phyloP scores from a whole-genome alignment of 2,888 invertebrate genomes.

The Mythimna ferrago region DNA sequence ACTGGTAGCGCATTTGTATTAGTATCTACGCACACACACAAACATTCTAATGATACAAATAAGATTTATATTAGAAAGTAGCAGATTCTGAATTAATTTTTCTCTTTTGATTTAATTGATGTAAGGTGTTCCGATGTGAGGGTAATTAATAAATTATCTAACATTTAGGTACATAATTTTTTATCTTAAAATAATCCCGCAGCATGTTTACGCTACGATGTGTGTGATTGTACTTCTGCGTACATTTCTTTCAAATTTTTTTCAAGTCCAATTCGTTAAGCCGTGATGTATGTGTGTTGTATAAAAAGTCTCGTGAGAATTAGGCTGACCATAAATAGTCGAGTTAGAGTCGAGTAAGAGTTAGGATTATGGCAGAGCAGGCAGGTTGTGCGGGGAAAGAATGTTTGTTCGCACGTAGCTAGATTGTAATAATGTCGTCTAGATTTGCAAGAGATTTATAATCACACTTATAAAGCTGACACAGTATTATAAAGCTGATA shows the following conservation, averaged over 20 bases:
- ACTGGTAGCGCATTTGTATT: too few relatives aligned
- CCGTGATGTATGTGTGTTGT: slow-evolving; percentile 53
- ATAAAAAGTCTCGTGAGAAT: slow-evolving; percentile 60
- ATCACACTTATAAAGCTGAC: too few relatives aligned
- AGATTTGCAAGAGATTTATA: slow-evolving; percentile 1
- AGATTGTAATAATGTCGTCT: slow-evolving; percentile 9
- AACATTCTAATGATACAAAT: too few relatives aligned
- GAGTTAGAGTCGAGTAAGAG: slow-evolving; percentile 27
- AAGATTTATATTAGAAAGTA: too few relatives aligned
- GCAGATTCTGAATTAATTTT: too few relatives aligned
- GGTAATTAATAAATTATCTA: too few relatives aligned
- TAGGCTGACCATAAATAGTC: slow-evolving; percentile 53
- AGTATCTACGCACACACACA: too few relatives aligned
- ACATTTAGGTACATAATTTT: too few relatives aligned
- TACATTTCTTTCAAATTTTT: neutral
- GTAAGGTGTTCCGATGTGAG: too few relatives aligned
- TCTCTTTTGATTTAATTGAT: too few relatives aligned
- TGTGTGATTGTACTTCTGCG: slow-evolving; percentile 22
- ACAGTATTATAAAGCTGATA: too few relatives aligned
- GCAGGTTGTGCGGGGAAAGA: slow-evolving; percentile 16
- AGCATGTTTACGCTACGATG: neutral
- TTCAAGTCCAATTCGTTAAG: slow-evolving; percentile 41
- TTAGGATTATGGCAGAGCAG: slow-evolving; percentile 28
- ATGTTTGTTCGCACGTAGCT: slow-evolving; percentile 5
- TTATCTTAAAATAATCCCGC: too few relatives aligned